Conservation (phyloP, 2,888 invertebrate genomes). For the Pyrrhia umbra region DNA sequence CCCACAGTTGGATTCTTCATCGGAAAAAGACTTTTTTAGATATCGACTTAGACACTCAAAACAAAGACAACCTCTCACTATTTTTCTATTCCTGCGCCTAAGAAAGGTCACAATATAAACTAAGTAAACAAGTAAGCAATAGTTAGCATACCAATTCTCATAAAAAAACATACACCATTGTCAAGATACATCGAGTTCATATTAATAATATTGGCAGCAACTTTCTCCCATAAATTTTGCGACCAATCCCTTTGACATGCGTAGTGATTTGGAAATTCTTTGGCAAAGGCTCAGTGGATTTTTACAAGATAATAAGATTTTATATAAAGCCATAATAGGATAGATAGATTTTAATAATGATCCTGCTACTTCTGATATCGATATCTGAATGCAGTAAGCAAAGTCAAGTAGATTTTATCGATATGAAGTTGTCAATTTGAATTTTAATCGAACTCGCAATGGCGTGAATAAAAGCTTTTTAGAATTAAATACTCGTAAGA, state of each 20-base stretch:
- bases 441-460: conserved; percentile 34
- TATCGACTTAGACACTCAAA: too few species aligned
- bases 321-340: too few species aligned
- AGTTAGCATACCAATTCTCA: not conserved
- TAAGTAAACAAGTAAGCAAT: not conserved
- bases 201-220: not conserved
- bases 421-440: conserved; percentile 31
- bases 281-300: too few species aligned
- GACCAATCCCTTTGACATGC: not conserved
- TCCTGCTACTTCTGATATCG: conserved; percentile 15
- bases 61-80: too few species aligned
- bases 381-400: conserved; percentile 13
- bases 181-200: not conserved
- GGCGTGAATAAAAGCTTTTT: conserved; percentile 1
- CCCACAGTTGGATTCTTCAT: too few species aligned
- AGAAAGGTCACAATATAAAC: not conserved
- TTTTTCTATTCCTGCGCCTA: not conserved
- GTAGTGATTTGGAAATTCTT: not conserved
- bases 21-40: too few species aligned
- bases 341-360: conserved; percentile 19
- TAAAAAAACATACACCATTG: not conserved
- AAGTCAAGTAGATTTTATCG: conserved; percentile 30
- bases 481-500: not conserved
- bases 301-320: too few species aligned
- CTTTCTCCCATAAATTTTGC: not conserved